Conservation (phyloP, 2,113 vertebrate species). For the human (Homo sapiens) region DNA sequence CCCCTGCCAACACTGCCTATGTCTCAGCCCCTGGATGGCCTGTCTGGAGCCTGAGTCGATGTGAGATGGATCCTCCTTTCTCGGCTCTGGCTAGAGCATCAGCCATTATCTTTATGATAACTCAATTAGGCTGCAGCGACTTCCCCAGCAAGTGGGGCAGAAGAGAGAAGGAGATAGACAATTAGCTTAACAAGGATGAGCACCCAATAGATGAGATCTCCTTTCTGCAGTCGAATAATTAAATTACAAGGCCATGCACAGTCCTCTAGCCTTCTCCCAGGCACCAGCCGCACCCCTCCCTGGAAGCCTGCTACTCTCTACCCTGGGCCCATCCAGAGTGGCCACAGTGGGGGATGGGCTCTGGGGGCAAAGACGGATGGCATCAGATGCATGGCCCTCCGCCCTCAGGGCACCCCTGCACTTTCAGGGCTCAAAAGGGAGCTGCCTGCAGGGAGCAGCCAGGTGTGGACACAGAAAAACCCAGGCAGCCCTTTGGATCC, state of each 20-base stretch:
- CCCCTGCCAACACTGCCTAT: background rate
- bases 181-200: slow-evolving; percentile 84
- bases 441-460: background rate
- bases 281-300: background rate
- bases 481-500: background rate
- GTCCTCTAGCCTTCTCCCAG: slow-evolving; percentile 72
- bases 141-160: slow-evolving; percentile 78
- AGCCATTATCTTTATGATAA: slow-evolving; percentile 84
- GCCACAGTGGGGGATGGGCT: background rate
- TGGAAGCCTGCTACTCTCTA: background rate
- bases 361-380: background rate
- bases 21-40: slow-evolving; percentile 57
- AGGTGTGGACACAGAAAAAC: background rate
- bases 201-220: slow-evolving; percentile 80
- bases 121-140: slow-evolving; percentile 81
- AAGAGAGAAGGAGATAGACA: slow-evolving; percentile 83
- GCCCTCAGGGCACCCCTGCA: background rate
- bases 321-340: accelerated
- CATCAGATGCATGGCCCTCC: background rate
- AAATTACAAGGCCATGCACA: slow-evolving; percentile 79
- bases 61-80: slow-evolving; percentile 74
- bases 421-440: background rate
- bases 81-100: slow-evolving; percentile 72
- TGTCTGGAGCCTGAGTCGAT: slow-evolving; percentile 43
- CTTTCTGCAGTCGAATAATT: slow-evolving; percentile 81